Evolutionary conservation across 2,888 invertebrate genomes (phyloP), one percentile per base, ranked within the genome.

Genomic region (Nematopogon swammerdamellus): DNA sequence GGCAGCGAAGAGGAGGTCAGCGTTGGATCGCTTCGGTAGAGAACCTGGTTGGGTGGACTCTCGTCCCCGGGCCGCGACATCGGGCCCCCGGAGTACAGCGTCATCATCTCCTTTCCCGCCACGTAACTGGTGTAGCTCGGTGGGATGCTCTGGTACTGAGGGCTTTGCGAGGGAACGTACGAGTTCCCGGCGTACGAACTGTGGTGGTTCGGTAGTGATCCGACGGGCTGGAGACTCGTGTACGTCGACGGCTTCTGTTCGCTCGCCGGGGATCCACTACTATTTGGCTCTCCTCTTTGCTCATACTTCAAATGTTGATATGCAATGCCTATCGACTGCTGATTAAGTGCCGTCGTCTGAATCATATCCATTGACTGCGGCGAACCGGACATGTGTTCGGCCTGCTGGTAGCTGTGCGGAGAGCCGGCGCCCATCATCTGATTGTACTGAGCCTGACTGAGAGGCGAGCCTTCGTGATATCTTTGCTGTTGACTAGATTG

Each of bases 11-110:
- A 82, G 0, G 87, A 84, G 0, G 84, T 82, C 47, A 88, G 69
- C 46, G 86, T 86, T n/a, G 88, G 87, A 64, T 87, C 87, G 52
- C 80, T 80, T 55, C 85, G 84, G 64, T 84, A 85, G 60, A 85
- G 72, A 51, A 85, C 74, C 57, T 81, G 79, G 2, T 74, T 73
- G 1, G 85, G 83, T 4, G 84, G 82, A 17, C 82, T 81, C 51
- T 81, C 75, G 53, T 80, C 74, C 0, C 68, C 77, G 18, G 74
- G 70, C 50, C 64, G 66, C 49, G 59, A 63, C 45, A 59, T 62
- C 3, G 58, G 58, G 19, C 68, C 73, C 48, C 74, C 75, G 63
- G 60, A 61, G 64, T 70, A 69, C 56, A 71, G 59, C 47, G 72
- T 59, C 50, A 68, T 58, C 51, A 65, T 56, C 50, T 68, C 67